These are phyloP conservation scores for Ceryle rudis DNA, from an alignment of 2,797 vertebrate species.

Conservation along the genomic window DNA sequence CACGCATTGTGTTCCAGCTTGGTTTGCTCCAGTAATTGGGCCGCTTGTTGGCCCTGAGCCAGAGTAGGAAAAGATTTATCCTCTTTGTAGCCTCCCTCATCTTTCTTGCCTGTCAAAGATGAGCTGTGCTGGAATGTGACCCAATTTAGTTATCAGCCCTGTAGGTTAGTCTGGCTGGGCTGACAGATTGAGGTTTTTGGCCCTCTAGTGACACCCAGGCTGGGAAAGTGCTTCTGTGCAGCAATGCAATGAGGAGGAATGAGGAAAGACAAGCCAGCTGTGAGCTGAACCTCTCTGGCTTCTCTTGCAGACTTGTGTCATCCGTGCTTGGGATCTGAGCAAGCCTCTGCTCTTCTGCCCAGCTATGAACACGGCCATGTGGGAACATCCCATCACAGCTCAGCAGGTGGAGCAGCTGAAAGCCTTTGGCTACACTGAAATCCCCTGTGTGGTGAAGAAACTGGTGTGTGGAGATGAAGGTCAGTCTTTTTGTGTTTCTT, in stretches of 20 bases:
- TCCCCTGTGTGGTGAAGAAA: constrained; percentile 92
- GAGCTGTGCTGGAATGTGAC: not conserved
- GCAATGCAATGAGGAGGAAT: not conserved
- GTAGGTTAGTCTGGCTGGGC: not conserved
- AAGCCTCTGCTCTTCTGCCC: constrained; percentile 95
- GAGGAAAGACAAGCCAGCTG: not conserved
- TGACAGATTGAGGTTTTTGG: not conserved
- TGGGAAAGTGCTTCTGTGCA: not conserved
- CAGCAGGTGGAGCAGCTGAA: constrained; percentile 87
- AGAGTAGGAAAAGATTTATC: not conserved
- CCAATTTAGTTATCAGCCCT: not conserved
- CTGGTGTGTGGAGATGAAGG: constrained; percentile 96
- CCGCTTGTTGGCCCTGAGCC: not conserved
- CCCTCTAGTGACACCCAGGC: not conserved
- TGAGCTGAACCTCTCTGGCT: not conserved
- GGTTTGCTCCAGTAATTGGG: not conserved
- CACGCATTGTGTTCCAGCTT: not conserved
- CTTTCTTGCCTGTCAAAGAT: not conserved
- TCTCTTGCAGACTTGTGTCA: constrained; percentile 89
- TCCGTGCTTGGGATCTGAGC: constrained; percentile 91
- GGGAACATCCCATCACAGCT: constrained; percentile 93
- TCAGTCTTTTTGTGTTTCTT: constrained; percentile 56
- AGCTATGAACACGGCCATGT: constrained; percentile 98
- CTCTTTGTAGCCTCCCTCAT: not conserved
- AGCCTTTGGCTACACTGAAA: constrained; percentile 90